Evolutionary conservation across 1,140 invertebrate species (phyloP), one percentile per base, ranked within the genome.

Genomic region (Hyles euphorbiae): DNA sequence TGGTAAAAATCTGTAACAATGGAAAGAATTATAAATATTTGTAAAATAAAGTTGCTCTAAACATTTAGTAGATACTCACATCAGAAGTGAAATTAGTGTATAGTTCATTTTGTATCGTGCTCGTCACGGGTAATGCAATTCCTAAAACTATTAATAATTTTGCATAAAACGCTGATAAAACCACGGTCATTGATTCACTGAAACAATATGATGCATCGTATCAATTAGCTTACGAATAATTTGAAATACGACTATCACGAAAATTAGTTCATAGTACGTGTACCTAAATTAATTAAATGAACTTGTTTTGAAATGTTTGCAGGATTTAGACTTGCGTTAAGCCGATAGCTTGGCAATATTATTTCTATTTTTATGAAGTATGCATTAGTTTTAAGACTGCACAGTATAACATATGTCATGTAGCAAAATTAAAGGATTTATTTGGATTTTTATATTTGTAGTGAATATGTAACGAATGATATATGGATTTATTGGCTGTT

Each of bases 101-200:
- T 0, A 83, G 66, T 61, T 86, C 80, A 75, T 88, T 87, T 67
- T 88, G 86, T 72, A 89, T 86, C 11, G 84, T 87, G 68, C 81
- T 90, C 7, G 87, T 89, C 10, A 89, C 69, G 0, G 86, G 86
- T 22, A 89, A 60, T 8, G 86, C 87, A 58, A 87, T 66, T 52
- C 87, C 87, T 69, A 89, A 73, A 65, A 87, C 83, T 74, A 89
- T 88, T 77, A 89, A 77, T 67, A 89, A 74, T 76, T 89, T 89
- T 6, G 88, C 86, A 60, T 89, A 89, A 81, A 81, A 87, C 60
- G 76, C 83, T 78, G 76, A 90, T 71, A 79, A 70, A 59, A 83
- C 80, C 67, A 79, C 70, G 81, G 89, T 78, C 81, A 81, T 92
- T 79, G 78, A 91, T 82, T 89, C 84, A 59, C 86, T 89, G 79